Evolutionary conservation across 2,113 vertebrate species (phyloP).

Genomic region (human (Homo sapiens)): GRCh38 chr22:46244001-46244500

Average conservation of each 20-base stretch:
- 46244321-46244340: neutral
- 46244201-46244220: rapidly evolving
- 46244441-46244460: neutral
- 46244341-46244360: no score
- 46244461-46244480: rapidly evolving
- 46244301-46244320: neutral
- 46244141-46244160: neutral
- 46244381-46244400: neutral
- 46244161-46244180: no score
- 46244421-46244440: neutral
- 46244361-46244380: neutral
- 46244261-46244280: neutral
- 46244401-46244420: neutral
- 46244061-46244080: rapidly evolving
- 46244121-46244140: rapidly evolving
- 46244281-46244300: rapidly evolving
- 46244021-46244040: neutral
- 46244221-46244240: neutral
- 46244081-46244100: neutral
- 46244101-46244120: no score
- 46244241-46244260: rapidly evolving
- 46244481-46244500: neutral
- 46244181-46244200: neutral
- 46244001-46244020: neutral
- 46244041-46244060: rapidly evolving